Percentiles rank a stretch among this genome's conserved stretches.
These are phyloP conservation scores for Schizopygopsis malacanthus DNA, from an alignment of 2,797 vertebrate species.

Conservation along the genomic window DNA sequence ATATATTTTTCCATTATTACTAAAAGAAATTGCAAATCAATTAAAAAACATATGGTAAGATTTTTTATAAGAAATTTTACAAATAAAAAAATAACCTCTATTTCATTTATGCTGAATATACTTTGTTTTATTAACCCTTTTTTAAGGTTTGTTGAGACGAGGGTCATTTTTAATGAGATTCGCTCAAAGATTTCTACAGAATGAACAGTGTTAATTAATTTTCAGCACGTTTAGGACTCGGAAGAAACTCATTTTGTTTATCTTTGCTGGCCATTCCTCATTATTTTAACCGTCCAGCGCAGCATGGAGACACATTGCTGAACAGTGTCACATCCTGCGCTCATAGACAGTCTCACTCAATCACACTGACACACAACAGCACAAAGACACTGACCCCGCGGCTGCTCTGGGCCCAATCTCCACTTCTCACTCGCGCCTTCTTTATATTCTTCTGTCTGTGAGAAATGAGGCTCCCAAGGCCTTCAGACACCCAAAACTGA, in stretches of 20 bases:
- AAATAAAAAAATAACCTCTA: neutral
- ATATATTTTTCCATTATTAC: too few species aligned
- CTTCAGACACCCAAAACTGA: neutral
- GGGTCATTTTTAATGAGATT: neutral
- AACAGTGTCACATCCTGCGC: constrained; percentile 50
- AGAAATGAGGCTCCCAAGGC: neutral
- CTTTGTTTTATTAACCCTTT: neutral
- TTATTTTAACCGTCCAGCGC: constrained; percentile 16
- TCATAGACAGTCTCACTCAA: constrained; percentile 58
- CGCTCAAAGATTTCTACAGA: neutral
- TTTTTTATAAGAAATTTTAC: too few species aligned
- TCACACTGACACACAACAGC: constrained; percentile 42
- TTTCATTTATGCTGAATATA: neutral
- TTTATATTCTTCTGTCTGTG: constrained; percentile 18
- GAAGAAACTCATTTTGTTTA: neutral
- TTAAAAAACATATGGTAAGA: too few species aligned
- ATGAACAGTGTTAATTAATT: neutral
- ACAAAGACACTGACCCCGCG: constrained; percentile 47
- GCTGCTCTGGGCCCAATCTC: constrained; percentile 27
- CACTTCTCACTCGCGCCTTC: constrained; percentile 21
- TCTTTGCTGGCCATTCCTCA: constrained; percentile 11
- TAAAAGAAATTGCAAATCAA: too few species aligned
- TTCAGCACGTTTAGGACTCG: constrained; percentile 7
- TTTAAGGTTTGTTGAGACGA: neutral
- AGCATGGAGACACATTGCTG: constrained; percentile 28